Base-by-base conservation (phyloP, 2,888 invertebrate genomes). In the Molorchus minor region DNA sequence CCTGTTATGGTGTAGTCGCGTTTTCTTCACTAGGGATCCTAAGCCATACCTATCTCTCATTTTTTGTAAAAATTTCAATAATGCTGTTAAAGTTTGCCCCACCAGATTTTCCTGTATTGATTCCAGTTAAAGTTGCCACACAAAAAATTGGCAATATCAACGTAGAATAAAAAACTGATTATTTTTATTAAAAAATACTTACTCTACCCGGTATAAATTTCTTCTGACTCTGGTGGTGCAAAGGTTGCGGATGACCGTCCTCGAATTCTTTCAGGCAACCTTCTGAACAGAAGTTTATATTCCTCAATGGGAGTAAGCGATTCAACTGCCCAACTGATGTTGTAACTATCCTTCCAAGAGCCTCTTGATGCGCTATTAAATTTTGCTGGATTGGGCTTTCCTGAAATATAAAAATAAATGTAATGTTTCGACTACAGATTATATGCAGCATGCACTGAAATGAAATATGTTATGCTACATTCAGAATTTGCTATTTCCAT, bases 261-360 rank as follows among this genome's bases (percentile, higher is more conserved):
- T 79, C 79, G 3, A 76, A 65, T 56, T 21, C 75, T 70, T 45
- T 86, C 85, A 45, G 86, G 86, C 69, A 87, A 81, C 77, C 85
- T 84, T 71, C 88, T 81, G 80, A 86, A 88, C 69, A 84, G 84
- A 67, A 89, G 78, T 78, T 87, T 86, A 78, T 87, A 88, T 77
- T 88, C 88, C 71, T 87, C 86, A 59, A 89, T 85, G 52, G 88
- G 87, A 67, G 87, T 85, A 74, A 86, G 84, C 53, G 88, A 88
- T 75, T 88, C 86, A 21, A 88, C 87, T 40, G 84, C 83, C 88
- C 88, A 89, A 45, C 87, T 87, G 68, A 88, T 86, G 76, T 88
- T 88, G 79, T 87, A 88, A 74, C 85, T 86, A 70, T 83, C 84
- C 61, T 81, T 77, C 77, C 80, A 87, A 69, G 84, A 83, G 64